Percentiles rank a stretch among this genome's conserved stretches.
Conservation (phyloP, 1,140 invertebrate genomes). For the Drosophila eugracilis region DNA sequence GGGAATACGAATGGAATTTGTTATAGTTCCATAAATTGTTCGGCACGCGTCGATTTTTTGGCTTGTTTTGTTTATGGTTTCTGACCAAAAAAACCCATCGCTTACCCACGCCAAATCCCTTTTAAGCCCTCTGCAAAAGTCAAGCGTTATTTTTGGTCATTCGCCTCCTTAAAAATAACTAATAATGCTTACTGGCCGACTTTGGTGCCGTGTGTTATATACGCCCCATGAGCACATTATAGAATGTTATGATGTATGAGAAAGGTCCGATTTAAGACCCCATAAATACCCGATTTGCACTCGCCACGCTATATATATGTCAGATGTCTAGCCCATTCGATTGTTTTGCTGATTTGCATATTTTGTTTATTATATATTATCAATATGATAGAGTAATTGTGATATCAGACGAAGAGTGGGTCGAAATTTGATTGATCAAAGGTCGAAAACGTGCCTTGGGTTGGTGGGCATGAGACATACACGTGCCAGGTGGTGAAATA, state of each 20-base stretch:
- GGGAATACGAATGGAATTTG: constrained; percentile 1
- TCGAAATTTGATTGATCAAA: constrained; percentile 17
- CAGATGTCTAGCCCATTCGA: constrained; percentile 2
- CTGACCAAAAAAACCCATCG: constrained; percentile 1
- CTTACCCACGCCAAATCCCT: constrained; percentile 23
- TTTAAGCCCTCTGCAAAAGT: constrained; percentile 4
- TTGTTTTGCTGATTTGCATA: constrained; percentile 43
- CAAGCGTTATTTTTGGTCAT: constrained; percentile 39
- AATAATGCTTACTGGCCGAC: not conserved
- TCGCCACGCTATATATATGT: constrained; percentile 18
- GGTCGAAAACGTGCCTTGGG: constrained; percentile 56
- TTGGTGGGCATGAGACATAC: constrained; percentile 24
- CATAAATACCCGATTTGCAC: constrained; percentile 40
- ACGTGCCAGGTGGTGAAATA: constrained; percentile 41
- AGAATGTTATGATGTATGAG: constrained; percentile 34
- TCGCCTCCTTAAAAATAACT: constrained; percentile 29
- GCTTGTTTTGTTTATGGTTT: constrained; percentile 41
- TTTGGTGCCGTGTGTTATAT: constrained; percentile 39
- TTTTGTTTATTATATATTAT: too few relatives aligned
- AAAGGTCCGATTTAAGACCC: constrained; percentile 19
- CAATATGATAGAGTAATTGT: constrained; percentile 28
- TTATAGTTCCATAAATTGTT: constrained; percentile 12
- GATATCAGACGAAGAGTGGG: constrained; percentile 20
- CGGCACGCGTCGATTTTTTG: constrained; percentile 12
- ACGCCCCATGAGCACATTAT: constrained; percentile 1